Evolutionary conservation across 1,140 invertebrate genomes (phyloP).

Genomic region (Drosophila kepulauana): DNA sequence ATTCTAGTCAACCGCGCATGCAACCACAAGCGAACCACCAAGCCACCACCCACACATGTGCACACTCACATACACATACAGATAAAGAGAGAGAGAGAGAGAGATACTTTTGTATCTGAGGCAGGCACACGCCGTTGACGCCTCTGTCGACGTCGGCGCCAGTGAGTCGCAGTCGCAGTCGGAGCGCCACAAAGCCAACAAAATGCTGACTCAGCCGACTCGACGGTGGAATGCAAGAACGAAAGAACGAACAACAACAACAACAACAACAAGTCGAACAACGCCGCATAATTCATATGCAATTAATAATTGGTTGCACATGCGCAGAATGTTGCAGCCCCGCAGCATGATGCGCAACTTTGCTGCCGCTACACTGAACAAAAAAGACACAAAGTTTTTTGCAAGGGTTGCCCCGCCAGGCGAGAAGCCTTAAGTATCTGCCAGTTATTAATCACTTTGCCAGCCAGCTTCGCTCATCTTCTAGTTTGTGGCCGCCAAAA

Average conservation of each 20-base stretch:
- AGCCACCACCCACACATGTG: slow-evolving; percentile 45
- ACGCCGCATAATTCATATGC: slow-evolving; percentile 75
- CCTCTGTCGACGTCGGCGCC: slow-evolving; percentile 75
- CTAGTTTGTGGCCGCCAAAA: not conserved
- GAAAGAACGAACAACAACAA: slow-evolving; percentile 22
- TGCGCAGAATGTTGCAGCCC: slow-evolving; percentile 67
- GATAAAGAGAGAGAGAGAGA: not conserved
- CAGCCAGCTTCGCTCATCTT: slow-evolving; percentile 7
- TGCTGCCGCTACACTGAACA: slow-evolving; percentile 29
- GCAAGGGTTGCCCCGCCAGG: not conserved
- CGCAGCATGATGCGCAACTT: slow-evolving; percentile 70
- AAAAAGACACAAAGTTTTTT: not conserved
- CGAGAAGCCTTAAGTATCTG: not conserved
- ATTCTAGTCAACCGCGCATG: slow-evolving; percentile 32
- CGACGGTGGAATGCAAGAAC: slow-evolving; percentile 54
- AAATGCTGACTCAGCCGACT: slow-evolving; percentile 67
- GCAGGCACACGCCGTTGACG: slow-evolving; percentile 77
- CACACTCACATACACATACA: slow-evolving; percentile 36
- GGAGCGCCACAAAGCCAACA: slow-evolving; percentile 48
- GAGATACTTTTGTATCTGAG: slow-evolving; percentile 1
- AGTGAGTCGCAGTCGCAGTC: slow-evolving; percentile 35
- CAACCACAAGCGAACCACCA: slow-evolving; percentile 19
- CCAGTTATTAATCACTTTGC: slow-evolving; percentile 19
- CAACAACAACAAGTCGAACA: slow-evolving; percentile 24
- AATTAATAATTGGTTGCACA: slow-evolving; percentile 84